These are phyloP conservation scores for Pluvialis apricaria DNA, from an alignment of 2,113 vertebrate species.

Conservation along the genomic window DNA sequence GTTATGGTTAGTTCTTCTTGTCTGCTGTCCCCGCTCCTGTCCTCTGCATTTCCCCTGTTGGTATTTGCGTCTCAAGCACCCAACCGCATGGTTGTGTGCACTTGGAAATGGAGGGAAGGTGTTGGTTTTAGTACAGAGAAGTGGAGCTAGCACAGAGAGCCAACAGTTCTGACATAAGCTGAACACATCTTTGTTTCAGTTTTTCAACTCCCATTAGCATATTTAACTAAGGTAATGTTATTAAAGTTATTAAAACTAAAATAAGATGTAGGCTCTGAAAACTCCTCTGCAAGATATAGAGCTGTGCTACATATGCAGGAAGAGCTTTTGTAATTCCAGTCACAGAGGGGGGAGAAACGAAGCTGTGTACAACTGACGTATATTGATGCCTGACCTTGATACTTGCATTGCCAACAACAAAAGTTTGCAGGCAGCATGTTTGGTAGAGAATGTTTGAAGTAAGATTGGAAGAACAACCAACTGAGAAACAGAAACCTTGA, in stretches of 20 bases:
- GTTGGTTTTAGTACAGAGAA: not conserved
- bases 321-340: not conserved
- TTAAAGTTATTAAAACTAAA: not conserved
- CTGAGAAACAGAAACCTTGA: not conserved
- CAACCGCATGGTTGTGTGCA: not conserved
- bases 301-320: not conserved
- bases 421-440: not conserved
- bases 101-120: not conserved
- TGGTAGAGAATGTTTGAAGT: not conserved
- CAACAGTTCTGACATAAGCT: not conserved
- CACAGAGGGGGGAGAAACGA: not conserved
- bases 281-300: not conserved
- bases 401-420: not conserved
- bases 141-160: not conserved
- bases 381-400: not conserved
- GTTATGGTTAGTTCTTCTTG: not conserved
- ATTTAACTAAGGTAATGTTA: not conserved
- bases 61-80: not conserved
- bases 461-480: not conserved
- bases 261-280: not conserved
- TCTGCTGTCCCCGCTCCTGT: not conserved
- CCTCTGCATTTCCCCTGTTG: not conserved
- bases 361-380: not conserved
- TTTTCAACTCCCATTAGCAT: not conserved
- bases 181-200: not conserved